Evolutionary conservation across 2,797 vertebrate genomes (phyloP).

Genomic region (Nannoperca obscura): DNA sequence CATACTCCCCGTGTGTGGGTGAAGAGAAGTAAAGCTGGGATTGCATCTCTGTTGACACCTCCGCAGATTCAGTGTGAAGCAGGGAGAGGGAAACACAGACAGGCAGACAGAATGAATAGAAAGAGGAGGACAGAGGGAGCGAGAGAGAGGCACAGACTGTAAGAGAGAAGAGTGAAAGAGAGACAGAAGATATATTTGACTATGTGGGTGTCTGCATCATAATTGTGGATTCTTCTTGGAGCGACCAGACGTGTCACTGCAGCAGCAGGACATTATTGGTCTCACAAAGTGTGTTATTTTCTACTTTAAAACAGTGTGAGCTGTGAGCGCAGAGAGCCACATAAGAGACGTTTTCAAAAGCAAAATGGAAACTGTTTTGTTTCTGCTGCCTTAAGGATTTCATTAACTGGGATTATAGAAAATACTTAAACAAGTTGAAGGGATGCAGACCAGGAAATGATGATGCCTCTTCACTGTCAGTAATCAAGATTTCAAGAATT

Average conservation of each 20-base stretch:
- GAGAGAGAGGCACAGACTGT: conserved; percentile 51
- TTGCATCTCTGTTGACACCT: conserved; percentile 76
- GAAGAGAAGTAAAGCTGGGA: conserved; percentile 70
- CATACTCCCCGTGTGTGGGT: conserved; percentile 69
- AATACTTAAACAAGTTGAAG: conserved; percentile 35
- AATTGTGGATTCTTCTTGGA: conserved; percentile 69
- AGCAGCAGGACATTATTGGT: conserved; percentile 61
- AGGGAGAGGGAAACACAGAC: conserved; percentile 55
- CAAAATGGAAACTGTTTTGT: conserved; percentile 72
- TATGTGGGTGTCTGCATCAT: conserved; percentile 80
- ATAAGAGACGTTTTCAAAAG: conserved; percentile 53
- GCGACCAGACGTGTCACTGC: conserved; percentile 65
- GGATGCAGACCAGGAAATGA: conserved; percentile 38
- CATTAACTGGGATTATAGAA: conserved; percentile 48
- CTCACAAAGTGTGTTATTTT: conserved; percentile 53
- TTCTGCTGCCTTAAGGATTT: conserved; percentile 58
- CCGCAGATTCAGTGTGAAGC: conserved; percentile 71
- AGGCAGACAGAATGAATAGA: conserved; percentile 65
- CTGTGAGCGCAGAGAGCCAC: conserved; percentile 33
- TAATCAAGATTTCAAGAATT: conserved; percentile 57
- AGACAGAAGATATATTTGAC: conserved; percentile 74
- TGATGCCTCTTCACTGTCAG: conserved; percentile 35
- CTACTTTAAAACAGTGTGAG: conserved; percentile 63
- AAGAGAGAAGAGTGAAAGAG: conserved; percentile 61
- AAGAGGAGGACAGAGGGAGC: conserved; percentile 69